Base-by-base conservation (phyloP, 2,113 vertebrate genomes). In the Proterorhinus semilunaris region DNA sequence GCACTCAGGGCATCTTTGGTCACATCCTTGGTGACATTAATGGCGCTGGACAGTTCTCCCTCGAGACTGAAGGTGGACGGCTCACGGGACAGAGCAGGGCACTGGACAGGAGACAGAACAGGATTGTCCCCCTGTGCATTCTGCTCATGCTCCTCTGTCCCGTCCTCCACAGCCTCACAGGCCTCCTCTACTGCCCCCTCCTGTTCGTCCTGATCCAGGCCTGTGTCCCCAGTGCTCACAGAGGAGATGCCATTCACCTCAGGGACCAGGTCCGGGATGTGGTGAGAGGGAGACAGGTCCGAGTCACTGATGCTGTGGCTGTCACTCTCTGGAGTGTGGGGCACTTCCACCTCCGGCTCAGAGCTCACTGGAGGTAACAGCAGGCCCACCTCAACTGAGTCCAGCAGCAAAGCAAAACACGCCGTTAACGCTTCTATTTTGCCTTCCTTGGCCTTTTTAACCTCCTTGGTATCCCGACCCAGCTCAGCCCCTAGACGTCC, bases 1-100 rank as follows among this genome's bases (percentile, higher is more conserved):
- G 91, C 93, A 0, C 92, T 95, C 8, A 98, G 75, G 42, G 96
- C 97, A 15, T 98, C 97, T 89, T 96, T 97, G 0, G 96, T 98
- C 72, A 91, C 95, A 4, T 95, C 97, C 87, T 95, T 98, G 47
- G 96, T 98, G 86, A 94, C 91, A 11, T 87, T 95, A 76, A 98
- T 92, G 0, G 96, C 96, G 50, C 89, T 96, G 4, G 95, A 94
- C 76, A 98, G 81, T 79, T 98, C 96, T 65, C 93, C 94, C 78
- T 98, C 96, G 59, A 96, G 89, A 86, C 92, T 94, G 69, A 96
- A 91, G 17, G 92, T 88, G 87, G 80, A 94, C 0, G 72, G 72
- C 12, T 90, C 87, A 0, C 90, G 80, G 72, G 89, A 90, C 45
- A 91, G 63, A 27, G 4, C 58, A 0, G 81, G 72, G 12, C 83